phyloP scores from a whole-genome alignment of 2,113 vertebrate genomes.

The Callaeas wilsoni region DNA sequence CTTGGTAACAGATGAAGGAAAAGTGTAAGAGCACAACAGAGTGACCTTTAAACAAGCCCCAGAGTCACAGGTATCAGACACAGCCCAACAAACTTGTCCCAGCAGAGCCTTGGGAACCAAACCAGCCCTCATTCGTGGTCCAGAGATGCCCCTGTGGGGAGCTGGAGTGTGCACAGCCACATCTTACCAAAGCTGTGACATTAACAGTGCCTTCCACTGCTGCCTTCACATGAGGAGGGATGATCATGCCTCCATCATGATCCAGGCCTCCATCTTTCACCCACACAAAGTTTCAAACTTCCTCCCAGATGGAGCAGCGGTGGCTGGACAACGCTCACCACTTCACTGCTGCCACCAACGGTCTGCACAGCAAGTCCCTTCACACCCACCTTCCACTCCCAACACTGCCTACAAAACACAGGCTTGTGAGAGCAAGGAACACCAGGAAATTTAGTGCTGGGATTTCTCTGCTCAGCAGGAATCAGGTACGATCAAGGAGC shows the following conservation, averaged over 20 bases:
- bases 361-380: neutral
- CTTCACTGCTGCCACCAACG: neutral
- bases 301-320: neutral
- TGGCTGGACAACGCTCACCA: accelerated
- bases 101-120: neutral
- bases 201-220: neutral
- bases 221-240: accelerated
- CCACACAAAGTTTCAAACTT: neutral
- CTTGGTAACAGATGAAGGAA: neutral
- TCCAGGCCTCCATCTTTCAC: neutral
- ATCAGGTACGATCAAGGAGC: neutral
- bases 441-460: neutral
- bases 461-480: neutral
- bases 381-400: neutral
- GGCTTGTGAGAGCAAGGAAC: neutral
- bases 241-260: neutral
- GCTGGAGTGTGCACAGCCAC: neutral
- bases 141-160: neutral
- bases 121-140: accelerated
- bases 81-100: neutral
- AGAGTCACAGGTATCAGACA: neutral
- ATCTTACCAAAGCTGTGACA: neutral
- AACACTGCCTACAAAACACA: neutral
- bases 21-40: neutral
- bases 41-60: neutral